These are phyloP conservation scores for Papilio glaucus DNA, from an alignment of 1,140 invertebrate genomes.

Conservation along the genomic window DNA sequence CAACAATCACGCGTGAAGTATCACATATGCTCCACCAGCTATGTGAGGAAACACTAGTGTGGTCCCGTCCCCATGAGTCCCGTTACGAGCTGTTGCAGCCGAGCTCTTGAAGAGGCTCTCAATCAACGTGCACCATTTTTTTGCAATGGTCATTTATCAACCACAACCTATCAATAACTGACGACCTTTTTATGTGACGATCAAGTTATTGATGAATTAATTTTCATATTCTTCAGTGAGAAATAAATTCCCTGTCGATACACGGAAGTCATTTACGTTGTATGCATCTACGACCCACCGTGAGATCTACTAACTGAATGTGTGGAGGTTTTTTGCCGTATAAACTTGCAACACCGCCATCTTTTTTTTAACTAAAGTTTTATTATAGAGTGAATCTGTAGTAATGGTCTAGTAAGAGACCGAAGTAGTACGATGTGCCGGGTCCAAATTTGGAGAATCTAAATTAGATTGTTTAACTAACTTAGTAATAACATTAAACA, in stretches of 20 bases:
- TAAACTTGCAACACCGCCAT: not conserved
- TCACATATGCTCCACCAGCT: too few relatives aligned
- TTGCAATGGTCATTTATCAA: constrained; percentile 23
- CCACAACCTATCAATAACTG: constrained; percentile 23
- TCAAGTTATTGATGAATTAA: constrained; percentile 23
- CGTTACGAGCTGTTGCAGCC: constrained; percentile 23
- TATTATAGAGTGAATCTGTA: too few relatives aligned
- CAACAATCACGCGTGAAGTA: too few relatives aligned
- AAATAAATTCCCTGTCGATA: constrained; percentile 5
- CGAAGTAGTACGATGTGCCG: too few relatives aligned
- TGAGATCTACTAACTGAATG: constrained; percentile 9
- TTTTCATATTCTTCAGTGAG: constrained; percentile 9
- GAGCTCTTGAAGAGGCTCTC: constrained; percentile 10
- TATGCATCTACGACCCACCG: not conserved
- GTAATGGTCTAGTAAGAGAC: too few relatives aligned
- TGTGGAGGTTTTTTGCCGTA: not conserved
- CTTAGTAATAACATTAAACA: too few relatives aligned
- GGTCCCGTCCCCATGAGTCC: not conserved
- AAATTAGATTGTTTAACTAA: too few relatives aligned
- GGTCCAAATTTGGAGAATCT: too few relatives aligned
- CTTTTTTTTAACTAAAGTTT: not conserved
- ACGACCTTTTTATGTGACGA: constrained; percentile 15
- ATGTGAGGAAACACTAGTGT: not conserved
- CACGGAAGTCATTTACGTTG: constrained; percentile 13
- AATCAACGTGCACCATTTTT: constrained; percentile 25